Percentiles rank a stretch among this genome's conserved stretches.
These are phyloP conservation scores for Odontamblyopus lacepedii DNA, from an alignment of 2,797 vertebrate species.

Conservation along the genomic window DNA sequence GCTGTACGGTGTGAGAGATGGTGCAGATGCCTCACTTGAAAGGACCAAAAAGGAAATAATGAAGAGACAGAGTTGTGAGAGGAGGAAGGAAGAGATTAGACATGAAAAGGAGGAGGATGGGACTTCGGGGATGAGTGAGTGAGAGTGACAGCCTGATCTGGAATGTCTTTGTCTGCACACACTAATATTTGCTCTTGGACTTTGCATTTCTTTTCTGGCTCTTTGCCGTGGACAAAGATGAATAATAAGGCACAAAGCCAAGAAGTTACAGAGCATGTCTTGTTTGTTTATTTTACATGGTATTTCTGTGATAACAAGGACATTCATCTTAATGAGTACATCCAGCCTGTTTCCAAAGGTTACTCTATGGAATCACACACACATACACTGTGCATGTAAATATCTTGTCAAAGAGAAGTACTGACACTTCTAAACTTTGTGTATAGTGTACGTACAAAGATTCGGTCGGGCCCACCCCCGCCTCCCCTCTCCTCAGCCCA, in stretches of 20 bases:
- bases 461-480: conserved; percentile 14
- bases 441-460: conserved; percentile 55
- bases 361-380: conserved; percentile 27
- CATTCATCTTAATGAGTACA: conserved; percentile 41
- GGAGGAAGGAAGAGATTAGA: conserved; percentile 24
- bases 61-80: conserved; percentile 30
- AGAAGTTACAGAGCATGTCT: conserved; percentile 70
- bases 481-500: conserved; percentile 28
- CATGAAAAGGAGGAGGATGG: conserved; percentile 42
- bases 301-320: conserved; percentile 31
- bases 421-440: conserved; percentile 43
- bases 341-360: conserved; percentile 33
- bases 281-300: conserved; percentile 27
- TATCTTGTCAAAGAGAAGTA: conserved; percentile 26
- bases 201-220: conserved; percentile 67
- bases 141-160: conserved; percentile 73
- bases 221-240: conserved; percentile 71
- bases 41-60: conserved; percentile 49
- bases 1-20: conserved; percentile 16
- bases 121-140: conserved; percentile 64
- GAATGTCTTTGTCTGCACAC: conserved; percentile 77
- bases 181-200: conserved; percentile 81
- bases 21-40: conserved; percentile 28
- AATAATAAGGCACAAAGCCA: conserved; percentile 73
- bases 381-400: conserved; percentile 21